phyloP scores from a whole-genome alignment of 2,888 invertebrate genomes.

The Eubasilissa splendida region DNA sequence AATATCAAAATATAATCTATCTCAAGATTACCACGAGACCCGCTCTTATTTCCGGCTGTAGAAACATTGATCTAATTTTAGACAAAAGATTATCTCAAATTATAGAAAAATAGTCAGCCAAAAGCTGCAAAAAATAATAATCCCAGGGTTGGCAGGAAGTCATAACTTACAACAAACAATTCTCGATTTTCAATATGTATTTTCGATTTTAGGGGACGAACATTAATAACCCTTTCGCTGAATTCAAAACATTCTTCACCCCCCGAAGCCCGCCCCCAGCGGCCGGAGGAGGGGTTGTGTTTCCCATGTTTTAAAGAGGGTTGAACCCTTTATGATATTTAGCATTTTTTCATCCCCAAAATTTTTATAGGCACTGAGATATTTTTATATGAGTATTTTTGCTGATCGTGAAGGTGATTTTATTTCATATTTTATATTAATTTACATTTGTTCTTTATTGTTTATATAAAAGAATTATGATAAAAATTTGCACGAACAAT shows the following conservation, averaged over 20 bases:
- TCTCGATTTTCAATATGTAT: slow-evolving; percentile 34
- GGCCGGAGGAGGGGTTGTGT: slow-evolving; percentile 17
- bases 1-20: no score
- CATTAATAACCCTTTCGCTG: slow-evolving; percentile 56
- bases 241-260: slow-evolving; percentile 50
- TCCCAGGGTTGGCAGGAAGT: background rate
- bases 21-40: no score
- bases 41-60: no score
- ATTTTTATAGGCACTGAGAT: slow-evolving; percentile 10
- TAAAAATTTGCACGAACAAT: no score
- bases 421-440: background rate
- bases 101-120: background rate
- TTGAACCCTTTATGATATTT: slow-evolving; percentile 38
- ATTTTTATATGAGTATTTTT: slow-evolving; percentile 16
- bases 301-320: slow-evolving; percentile 33
- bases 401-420: background rate
- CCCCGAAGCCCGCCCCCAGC: slow-evolving; percentile 13
- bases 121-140: slow-evolving; percentile 1
- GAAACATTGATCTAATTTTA: no score
- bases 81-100: no score
- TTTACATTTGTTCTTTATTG: no score
- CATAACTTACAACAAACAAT: slow-evolving; percentile 27
- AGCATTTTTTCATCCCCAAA: slow-evolving; percentile 32
- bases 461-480: no score
- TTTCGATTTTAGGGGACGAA: slow-evolving; percentile 38